A percentile compares a stretch with the other conserved stretches of the same genome.
These are phyloP conservation scores for Salvelinus fontinalis DNA, from an alignment of 2,113 vertebrate species.

Conservation along the genomic window DNA sequence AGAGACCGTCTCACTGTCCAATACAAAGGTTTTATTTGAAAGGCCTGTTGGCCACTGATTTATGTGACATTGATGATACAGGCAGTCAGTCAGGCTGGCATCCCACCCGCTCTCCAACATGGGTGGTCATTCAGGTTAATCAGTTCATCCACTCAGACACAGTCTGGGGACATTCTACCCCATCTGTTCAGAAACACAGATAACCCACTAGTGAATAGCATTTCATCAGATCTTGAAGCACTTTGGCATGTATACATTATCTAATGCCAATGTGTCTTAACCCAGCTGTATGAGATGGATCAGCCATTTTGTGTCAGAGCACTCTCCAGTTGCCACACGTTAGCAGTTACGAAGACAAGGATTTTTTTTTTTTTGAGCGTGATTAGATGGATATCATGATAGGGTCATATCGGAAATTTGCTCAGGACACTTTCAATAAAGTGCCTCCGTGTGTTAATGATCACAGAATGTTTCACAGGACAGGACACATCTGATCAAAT, in stretches of 20 bases:
- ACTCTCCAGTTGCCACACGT: not conserved
- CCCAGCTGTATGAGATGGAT: constrained; percentile 14
- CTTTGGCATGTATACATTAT: constrained; percentile 21
- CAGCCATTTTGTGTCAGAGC: constrained; percentile 56
- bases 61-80: constrained; percentile 72
- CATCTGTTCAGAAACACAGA: constrained; percentile 59
- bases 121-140: constrained; percentile 75
- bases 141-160: constrained; percentile 73
- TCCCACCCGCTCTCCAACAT: constrained; percentile 39
- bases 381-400: too few species aligned
- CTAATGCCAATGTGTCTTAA: constrained; percentile 27
- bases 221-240: constrained; percentile 48
- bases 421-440: not conserved
- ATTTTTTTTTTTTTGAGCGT: too few species aligned
- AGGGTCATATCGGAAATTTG: not conserved
- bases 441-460: not conserved
- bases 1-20: constrained; percentile 25
- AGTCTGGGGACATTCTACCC: constrained; percentile 53
- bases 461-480: too few species aligned
- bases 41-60: constrained; percentile 60
- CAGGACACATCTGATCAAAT: too few species aligned
- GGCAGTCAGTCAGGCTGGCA: constrained; percentile 61
- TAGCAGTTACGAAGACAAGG: constrained; percentile 11
- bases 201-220: constrained; percentile 45
- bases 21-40: constrained; percentile 36